phyloP scores from a whole-genome alignment of 2,888 invertebrate genomes.

The Bembecia ichneumoniformis region DNA sequence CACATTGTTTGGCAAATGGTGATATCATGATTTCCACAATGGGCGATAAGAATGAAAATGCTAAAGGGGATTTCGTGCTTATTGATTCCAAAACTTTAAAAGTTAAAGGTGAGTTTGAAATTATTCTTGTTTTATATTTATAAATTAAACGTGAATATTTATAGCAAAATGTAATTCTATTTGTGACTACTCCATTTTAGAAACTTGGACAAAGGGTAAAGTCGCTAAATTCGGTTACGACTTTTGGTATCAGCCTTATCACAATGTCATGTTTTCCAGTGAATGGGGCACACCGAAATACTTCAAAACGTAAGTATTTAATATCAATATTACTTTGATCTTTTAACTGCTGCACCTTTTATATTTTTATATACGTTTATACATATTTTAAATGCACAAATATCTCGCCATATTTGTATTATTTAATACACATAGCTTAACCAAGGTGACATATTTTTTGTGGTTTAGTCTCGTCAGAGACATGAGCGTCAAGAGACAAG shows the following conservation, averaged over 20 bases:
- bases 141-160: background rate
- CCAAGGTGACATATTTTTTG: too few relatives aligned
- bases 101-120: conserved; percentile 72
- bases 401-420: too few relatives aligned
- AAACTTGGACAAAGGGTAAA: conserved; percentile 82
- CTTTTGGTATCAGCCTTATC: conserved; percentile 97
- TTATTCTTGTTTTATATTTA: background rate
- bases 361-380: too few relatives aligned
- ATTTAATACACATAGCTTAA: too few relatives aligned
- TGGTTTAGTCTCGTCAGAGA: too few relatives aligned
- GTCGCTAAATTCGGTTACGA: conserved; percentile 90
- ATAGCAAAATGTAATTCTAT: background rate
- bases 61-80: conserved; percentile 88
- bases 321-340: background rate
- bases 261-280: conserved; percentile 89
- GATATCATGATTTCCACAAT: conserved; percentile 96
- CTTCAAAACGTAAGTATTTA: conserved; percentile 74
- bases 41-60: conserved; percentile 90
- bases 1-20: conserved; percentile 93
- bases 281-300: conserved; percentile 94
- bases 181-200: conserved; percentile 41
- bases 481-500: too few relatives aligned
- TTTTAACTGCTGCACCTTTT: too few relatives aligned
- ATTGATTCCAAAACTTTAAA: conserved; percentile 87
- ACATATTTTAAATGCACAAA: too few relatives aligned